A percentile compares a stretch with the other conserved stretches of the same genome.
phyloP scores from a whole-genome alignment of 2,113 vertebrate genomes.

The Ornithorhynchus anatinus region DNA sequence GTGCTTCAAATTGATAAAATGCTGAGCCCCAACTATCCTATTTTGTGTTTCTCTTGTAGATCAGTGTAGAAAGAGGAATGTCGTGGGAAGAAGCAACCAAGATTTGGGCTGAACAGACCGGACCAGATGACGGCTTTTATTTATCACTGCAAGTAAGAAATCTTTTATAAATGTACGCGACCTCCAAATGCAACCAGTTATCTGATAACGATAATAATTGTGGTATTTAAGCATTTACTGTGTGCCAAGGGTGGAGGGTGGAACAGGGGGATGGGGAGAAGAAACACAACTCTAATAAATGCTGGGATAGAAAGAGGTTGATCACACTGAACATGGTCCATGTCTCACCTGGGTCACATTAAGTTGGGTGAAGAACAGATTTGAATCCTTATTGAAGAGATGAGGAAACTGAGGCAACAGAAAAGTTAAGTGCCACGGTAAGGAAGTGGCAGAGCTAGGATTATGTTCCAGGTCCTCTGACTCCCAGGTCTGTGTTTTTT shows the following conservation, averaged over 20 bases:
- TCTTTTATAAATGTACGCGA: neutral
- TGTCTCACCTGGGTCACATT: no score
- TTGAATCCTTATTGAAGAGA: neutral
- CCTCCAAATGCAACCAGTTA: neutral
- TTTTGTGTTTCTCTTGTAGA: constrained; percentile 67
- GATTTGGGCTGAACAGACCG: constrained; percentile 92
- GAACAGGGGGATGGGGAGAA: neutral
- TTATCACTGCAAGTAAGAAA: constrained; percentile 82
- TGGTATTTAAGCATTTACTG: neutral
- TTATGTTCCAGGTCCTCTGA: no score
- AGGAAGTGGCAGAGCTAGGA: no score
- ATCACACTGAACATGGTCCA: no score
- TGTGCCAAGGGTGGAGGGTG: neutral
- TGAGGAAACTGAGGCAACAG: neutral
- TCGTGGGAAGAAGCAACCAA: constrained; percentile 98
- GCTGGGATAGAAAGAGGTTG: no score
- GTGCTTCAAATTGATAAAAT: neutral
- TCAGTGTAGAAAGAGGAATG: constrained; percentile 96
- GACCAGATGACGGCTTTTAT: constrained; percentile 96
- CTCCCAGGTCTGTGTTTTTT: no score
- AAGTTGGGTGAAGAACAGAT: neutral
- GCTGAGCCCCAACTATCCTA: fast-evolving
- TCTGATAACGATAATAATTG: neutral
- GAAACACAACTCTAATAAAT: no score
- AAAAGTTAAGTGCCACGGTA: no score